Percentiles rank a stretch among this genome's conserved stretches.
These are phyloP conservation scores for Neotragus moschatus DNA, from an alignment of 2,113 vertebrate species.

Conservation along the genomic window DNA sequence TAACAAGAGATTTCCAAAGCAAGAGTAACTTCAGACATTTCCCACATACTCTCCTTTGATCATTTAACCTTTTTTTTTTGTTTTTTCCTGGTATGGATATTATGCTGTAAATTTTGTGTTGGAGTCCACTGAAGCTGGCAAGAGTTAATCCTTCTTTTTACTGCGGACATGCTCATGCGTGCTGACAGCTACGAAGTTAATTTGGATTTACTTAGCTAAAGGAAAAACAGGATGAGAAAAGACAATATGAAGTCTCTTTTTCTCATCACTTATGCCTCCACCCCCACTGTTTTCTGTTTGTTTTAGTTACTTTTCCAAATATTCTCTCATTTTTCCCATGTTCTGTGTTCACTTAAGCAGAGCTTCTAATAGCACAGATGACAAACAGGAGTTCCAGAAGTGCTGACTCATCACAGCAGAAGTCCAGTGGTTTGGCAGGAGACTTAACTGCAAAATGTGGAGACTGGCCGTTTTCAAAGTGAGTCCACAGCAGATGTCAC, in stretches of 20 bases:
- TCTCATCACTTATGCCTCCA: constrained; percentile 30
- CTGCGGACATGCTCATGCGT: neutral
- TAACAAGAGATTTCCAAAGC: constrained; percentile 28
- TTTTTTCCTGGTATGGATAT: neutral
- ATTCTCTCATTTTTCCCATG: constrained; percentile 50
- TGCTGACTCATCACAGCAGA: constrained; percentile 43
- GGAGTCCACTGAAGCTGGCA: neutral
- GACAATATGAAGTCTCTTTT: neutral
- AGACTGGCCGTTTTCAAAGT: constrained; percentile 1
- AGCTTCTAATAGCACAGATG: constrained; percentile 23
- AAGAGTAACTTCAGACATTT: neutral
- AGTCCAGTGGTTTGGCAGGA: constrained; percentile 6
- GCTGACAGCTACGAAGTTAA: constrained; percentile 45
- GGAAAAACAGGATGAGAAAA: neutral
- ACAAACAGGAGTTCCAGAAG: constrained; percentile 37
- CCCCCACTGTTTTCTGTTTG: constrained; percentile 57
- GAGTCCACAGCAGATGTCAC: constrained; percentile 78
- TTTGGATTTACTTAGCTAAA: neutral
- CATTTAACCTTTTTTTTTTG: neutral
- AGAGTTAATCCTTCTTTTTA: neutral
- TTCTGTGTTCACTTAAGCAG: constrained; percentile 45
- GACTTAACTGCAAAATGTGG: neutral
- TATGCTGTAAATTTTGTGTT: constrained; percentile 4
- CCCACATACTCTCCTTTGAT: constrained; percentile 20
- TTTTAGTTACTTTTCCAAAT: constrained; percentile 64